Evolutionary conservation across 2,113 vertebrate genomes (phyloP).

Genomic region (Tachuris rubrigastra): DNA sequence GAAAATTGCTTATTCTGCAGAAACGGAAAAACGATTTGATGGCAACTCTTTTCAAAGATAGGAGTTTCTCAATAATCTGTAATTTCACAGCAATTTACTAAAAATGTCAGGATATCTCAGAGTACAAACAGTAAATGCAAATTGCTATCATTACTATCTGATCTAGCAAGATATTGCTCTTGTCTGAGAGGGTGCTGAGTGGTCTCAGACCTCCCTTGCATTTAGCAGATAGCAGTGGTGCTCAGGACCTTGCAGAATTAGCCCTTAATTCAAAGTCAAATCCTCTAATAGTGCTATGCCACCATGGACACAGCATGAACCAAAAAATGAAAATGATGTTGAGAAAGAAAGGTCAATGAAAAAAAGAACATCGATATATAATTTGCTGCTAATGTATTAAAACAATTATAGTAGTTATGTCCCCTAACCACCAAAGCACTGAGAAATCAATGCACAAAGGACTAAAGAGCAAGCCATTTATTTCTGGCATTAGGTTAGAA

Average conservation of each 20-base stretch:
- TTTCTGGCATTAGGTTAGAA: constrained; percentile 18
- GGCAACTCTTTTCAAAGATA: not conserved
- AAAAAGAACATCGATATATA: constrained; percentile 38
- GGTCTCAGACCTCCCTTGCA: not conserved
- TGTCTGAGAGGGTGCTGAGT: not conserved
- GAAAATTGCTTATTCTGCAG: constrained; percentile 27
- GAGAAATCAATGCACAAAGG: constrained; percentile 37
- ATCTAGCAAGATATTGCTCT: not conserved
- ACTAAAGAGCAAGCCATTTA: constrained; percentile 43
- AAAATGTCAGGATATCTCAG: not conserved
- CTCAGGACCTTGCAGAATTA: constrained; percentile 25
- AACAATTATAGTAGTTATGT: constrained; percentile 53
- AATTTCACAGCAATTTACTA: constrained; percentile 8
- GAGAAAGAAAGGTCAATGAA: constrained; percentile 44
- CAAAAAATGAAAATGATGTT: not conserved
- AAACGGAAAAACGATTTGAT: not conserved
- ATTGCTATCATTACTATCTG: not conserved
- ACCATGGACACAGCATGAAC: not conserved
- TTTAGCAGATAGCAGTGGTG: not conserved
- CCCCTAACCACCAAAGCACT: not conserved
- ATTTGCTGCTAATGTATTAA: constrained; percentile 54
- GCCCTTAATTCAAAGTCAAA: constrained; percentile 34
- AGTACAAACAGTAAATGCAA: constrained; percentile 8
- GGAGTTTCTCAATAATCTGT: constrained; percentile 8
- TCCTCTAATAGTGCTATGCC: not conserved